Conservation (phyloP, 1,140 invertebrate species). For the Danaus melanippus region DNA sequence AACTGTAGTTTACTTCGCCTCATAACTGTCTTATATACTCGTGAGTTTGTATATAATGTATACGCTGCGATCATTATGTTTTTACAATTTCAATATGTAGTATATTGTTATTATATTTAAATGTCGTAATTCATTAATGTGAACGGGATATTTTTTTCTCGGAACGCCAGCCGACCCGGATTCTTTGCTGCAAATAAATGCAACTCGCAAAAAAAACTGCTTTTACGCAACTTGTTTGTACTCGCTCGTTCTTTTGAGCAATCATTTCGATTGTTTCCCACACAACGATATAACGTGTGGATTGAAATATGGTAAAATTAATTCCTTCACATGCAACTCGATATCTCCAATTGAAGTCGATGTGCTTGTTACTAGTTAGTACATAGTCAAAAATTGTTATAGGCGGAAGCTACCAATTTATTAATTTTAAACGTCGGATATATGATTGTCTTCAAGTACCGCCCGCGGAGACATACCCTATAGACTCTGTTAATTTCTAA, state of each 20-base stretch:
- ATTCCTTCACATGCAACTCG: too few relatives aligned
- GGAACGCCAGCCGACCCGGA: slow-evolving; percentile 18
- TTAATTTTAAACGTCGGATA: slow-evolving; percentile 10
- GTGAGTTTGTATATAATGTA: too few relatives aligned
- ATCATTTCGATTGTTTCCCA: not conserved
- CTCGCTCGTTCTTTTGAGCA: not conserved
- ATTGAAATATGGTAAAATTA: too few relatives aligned
- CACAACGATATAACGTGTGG: too few relatives aligned
- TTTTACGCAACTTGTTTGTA: slow-evolving; percentile 9
- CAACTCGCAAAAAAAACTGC: slow-evolving; percentile 1
- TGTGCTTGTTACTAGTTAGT: not conserved
- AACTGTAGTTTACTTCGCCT: too few relatives aligned
- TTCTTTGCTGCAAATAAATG: slow-evolving; percentile 16
- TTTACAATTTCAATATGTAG: too few relatives aligned
- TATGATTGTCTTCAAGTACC: slow-evolving; percentile 6
- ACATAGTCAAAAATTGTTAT: slow-evolving; percentile 1
- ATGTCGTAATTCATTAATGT: slow-evolving; percentile 18
- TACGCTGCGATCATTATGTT: too few relatives aligned
- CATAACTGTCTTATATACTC: too few relatives aligned
- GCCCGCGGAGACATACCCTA: not conserved
- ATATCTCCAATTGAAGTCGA: too few relatives aligned
- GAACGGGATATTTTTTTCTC: slow-evolving; percentile 16
- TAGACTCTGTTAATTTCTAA: slow-evolving; percentile 15
- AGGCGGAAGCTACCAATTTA: slow-evolving; percentile 7
- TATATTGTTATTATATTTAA: not conserved